Percentiles rank a stretch among this genome's conserved stretches.
These are phyloP conservation scores for Poecilia velifera DNA, from an alignment of 2,797 vertebrate species.

Conservation along the genomic window DNA sequence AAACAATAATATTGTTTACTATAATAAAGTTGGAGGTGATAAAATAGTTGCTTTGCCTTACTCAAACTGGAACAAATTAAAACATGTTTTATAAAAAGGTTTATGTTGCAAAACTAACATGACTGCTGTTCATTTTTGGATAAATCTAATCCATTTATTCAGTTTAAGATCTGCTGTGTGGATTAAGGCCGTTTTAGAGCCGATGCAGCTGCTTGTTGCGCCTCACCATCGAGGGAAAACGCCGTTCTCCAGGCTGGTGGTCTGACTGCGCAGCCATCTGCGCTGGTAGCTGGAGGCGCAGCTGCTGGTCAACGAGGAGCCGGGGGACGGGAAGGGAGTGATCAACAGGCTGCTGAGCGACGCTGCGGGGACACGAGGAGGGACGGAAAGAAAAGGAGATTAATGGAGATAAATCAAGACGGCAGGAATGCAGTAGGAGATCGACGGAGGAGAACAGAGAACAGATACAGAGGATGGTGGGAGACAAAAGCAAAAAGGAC, in stretches of 20 bases:
- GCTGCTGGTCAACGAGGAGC: slow-evolving; percentile 95
- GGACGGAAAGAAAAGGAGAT: slow-evolving; percentile 5
- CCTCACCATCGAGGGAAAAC: slow-evolving; percentile 97
- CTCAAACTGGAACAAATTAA: not conserved
- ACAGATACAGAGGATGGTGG: slow-evolving; percentile 38
- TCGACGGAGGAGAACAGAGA: slow-evolving; percentile 14
- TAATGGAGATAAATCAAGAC: not conserved
- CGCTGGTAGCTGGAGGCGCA: slow-evolving; percentile 98
- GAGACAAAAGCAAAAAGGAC: slow-evolving; percentile 38
- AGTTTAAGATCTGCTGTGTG: not conserved
- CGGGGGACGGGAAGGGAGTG: slow-evolving; percentile 95
- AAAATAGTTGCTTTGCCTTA: not conserved
- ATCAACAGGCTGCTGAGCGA: slow-evolving; percentile 97
- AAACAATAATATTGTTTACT: too few species aligned
- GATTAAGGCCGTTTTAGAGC: not conserved
- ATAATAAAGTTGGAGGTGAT: not conserved
- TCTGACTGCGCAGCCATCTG: slow-evolving; percentile 97
- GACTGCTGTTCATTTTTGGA: not conserved
- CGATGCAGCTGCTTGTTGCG: not conserved
- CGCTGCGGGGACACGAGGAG: slow-evolving; percentile 75
- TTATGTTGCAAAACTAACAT: not conserved
- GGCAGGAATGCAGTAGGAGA: slow-evolving; percentile 3
- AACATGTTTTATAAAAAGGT: not conserved
- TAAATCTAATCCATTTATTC: not conserved
- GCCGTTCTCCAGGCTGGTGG: slow-evolving; percentile 97